phyloP scores from a whole-genome alignment of 2,113 vertebrate species.

The Aptenodytes forsteri region DNA sequence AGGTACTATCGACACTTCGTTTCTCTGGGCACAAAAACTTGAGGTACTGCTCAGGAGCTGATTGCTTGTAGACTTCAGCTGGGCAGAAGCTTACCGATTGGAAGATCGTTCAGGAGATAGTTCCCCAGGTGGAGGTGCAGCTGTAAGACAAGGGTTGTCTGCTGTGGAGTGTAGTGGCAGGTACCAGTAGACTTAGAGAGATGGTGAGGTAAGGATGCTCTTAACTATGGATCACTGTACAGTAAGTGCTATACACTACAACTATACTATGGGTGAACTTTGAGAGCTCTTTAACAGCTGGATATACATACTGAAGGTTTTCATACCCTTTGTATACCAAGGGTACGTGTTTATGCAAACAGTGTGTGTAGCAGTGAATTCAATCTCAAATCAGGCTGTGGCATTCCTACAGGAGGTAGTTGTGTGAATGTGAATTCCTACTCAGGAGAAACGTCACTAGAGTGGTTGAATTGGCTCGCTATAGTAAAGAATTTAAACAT shows the following conservation, averaged over 20 bases:
- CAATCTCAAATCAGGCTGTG: not conserved
- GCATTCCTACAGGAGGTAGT: not conserved
- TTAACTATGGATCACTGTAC: fast-evolving
- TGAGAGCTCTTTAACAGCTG: not conserved
- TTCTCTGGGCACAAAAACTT: not conserved
- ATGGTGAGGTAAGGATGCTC: fast-evolving
- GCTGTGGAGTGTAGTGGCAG: fast-evolving
- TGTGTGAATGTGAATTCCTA: not conserved
- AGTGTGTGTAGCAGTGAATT: not conserved
- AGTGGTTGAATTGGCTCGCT: fast-evolving
- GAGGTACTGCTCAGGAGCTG: not conserved
- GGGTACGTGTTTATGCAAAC: fast-evolving
- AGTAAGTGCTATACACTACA: fast-evolving
- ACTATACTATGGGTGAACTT: fast-evolving
- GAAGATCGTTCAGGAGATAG: not conserved
- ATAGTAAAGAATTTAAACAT: fast-evolving
- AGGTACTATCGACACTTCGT: fast-evolving
- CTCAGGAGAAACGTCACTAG: fast-evolving
- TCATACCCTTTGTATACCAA: fast-evolving
- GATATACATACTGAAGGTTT: fast-evolving
- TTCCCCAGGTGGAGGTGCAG: not conserved
- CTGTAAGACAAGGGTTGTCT: fast-evolving
- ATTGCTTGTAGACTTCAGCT: not conserved
- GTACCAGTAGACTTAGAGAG: fast-evolving
- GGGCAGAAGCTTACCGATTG: no score